Evolutionary conservation across 2,797 vertebrate genomes (phyloP).

Genomic region (Urophycis tenuis): DNA sequence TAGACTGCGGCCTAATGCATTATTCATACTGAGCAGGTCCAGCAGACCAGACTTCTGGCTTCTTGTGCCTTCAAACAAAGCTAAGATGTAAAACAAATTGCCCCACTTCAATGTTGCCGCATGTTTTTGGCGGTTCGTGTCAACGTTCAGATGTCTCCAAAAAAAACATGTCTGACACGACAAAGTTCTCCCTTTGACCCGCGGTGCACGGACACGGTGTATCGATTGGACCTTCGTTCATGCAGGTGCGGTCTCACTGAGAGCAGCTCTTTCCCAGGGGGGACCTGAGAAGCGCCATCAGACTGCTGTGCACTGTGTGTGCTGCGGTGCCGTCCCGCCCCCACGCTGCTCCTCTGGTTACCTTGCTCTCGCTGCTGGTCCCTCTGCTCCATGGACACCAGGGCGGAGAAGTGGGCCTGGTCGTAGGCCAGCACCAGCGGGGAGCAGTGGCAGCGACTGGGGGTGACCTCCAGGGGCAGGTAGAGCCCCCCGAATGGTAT

Average conservation of each 20-base stretch:
- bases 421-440: constrained; percentile 96
- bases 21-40: constrained; percentile 57
- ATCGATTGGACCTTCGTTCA: background rate
- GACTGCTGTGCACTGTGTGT: constrained; percentile 8
- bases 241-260: background rate
- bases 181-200: background rate
- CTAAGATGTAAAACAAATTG: background rate
- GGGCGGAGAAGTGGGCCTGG: constrained; percentile 97
- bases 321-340: background rate
- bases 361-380: constrained; percentile 98
- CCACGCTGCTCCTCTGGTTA: constrained; percentile 45
- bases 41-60: constrained; percentile 38
- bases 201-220: background rate
- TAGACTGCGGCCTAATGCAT: constrained; percentile 57
- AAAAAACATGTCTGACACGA: background rate
- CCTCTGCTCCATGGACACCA: constrained; percentile 99
- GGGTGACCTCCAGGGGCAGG: constrained; percentile 92
- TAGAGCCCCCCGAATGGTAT: constrained; percentile 97
- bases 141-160: background rate
- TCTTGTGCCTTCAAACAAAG: background rate
- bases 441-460: constrained; percentile 95
- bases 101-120: background rate
- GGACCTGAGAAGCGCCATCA: background rate
- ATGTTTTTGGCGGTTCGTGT: background rate
- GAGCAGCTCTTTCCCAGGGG: background rate